Evolutionary conservation across 2,113 vertebrate genomes (phyloP).

Genomic region (Oplegnathus fasciatus): DNA sequence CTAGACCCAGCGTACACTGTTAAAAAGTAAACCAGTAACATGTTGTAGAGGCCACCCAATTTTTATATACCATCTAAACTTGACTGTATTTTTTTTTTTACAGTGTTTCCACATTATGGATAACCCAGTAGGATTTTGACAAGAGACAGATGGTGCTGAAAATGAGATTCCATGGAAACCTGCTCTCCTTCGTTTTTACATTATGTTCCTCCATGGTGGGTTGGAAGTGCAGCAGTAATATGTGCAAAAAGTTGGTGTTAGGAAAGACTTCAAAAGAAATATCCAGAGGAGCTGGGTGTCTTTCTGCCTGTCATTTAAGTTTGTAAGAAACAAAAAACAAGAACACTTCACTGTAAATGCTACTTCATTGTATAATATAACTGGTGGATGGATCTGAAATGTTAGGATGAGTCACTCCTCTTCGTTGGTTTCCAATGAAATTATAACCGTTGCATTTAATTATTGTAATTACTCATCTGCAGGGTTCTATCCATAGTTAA

Average conservation of each 20-base stretch:
- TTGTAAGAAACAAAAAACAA: too few species aligned
- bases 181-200: slow-evolving; percentile 19
- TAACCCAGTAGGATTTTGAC: slow-evolving; percentile 25
- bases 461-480: slow-evolving; percentile 9
- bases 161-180: slow-evolving; percentile 26
- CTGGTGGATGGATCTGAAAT: not conserved
- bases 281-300: not conserved
- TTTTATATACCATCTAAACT: slow-evolving; percentile 13
- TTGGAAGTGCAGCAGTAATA: not conserved
- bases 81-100: not conserved
- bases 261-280: slow-evolving; percentile 15
- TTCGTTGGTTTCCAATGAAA: slow-evolving; percentile 6
- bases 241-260: not conserved
- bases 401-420: slow-evolving; percentile 10
- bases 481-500: not conserved
- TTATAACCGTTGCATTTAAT: not conserved
- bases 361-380: not conserved
- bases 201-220: not conserved
- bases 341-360: not conserved
- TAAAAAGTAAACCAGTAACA: not conserved
- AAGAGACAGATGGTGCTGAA: slow-evolving; percentile 36
- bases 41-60: not conserved
- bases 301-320: not conserved
- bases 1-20: not conserved
- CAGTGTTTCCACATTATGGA: not conserved